phyloP scores from a whole-genome alignment of 2,113 vertebrate species.

The Leucoraja erinaceus region DNA sequence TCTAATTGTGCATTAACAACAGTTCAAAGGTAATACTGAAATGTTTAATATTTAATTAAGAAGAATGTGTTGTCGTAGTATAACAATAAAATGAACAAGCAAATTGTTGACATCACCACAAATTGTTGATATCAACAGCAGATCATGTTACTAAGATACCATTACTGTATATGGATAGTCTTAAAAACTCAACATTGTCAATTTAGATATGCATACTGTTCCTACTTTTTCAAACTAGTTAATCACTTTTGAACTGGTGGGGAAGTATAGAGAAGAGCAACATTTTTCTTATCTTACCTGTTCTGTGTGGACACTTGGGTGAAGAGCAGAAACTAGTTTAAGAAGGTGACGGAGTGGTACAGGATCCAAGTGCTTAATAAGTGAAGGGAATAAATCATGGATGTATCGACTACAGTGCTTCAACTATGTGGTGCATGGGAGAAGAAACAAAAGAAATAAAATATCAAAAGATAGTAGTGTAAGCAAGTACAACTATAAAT shows the following conservation, averaged over 20 bases:
- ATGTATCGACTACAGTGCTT: slow-evolving; percentile 99
- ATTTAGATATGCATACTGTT: not conserved
- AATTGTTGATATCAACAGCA: not conserved
- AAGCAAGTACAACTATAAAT: not conserved
- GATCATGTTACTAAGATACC: not conserved
- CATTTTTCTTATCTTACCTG: slow-evolving; percentile 64
- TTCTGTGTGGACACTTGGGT: slow-evolving; percentile 94
- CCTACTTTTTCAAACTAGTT: not conserved
- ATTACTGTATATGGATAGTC: not conserved
- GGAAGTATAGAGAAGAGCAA: not conserved
- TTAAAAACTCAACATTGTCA: not conserved
- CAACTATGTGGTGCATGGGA: slow-evolving; percentile 58
- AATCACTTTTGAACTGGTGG: not conserved
- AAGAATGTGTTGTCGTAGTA: not conserved
- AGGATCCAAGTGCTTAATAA: slow-evolving; percentile 97
- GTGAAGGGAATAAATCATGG: slow-evolving; percentile 93
- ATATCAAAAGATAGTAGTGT: not conserved
- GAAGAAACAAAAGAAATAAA: slow-evolving; percentile 39
- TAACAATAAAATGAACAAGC: not conserved
- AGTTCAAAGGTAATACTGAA: not conserved
- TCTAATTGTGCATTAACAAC: no score
- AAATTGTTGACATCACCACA: not conserved
- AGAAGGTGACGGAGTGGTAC: slow-evolving; percentile 93
- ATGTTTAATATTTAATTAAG: no score
- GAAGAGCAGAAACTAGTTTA: slow-evolving; percentile 89